These are phyloP conservation scores for Caenorhabditis sinica DNA, from an alignment of 2,888 invertebrate species.

Conservation along the genomic window DNA sequence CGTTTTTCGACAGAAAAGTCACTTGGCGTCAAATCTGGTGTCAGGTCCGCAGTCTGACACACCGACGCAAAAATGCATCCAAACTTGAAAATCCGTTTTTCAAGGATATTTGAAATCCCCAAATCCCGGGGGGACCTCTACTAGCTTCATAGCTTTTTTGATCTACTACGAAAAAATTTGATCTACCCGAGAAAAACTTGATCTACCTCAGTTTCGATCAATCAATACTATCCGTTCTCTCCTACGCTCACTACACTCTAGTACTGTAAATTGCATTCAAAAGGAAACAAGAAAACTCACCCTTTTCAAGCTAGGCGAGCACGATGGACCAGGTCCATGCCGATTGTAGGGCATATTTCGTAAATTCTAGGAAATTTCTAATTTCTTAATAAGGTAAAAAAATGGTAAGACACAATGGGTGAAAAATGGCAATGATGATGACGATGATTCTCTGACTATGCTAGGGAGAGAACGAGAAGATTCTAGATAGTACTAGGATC, in stretches of 20 bases:
- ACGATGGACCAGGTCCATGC: not conserved
- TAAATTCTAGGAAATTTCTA: not conserved
- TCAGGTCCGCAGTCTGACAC: too few relatives aligned
- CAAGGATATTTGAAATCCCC: too few relatives aligned
- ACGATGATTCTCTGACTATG: not conserved
- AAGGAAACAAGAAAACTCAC: constrained; percentile 1
- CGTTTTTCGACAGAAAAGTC: too few relatives aligned
- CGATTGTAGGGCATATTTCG: not conserved
- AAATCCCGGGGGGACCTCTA: too few relatives aligned
- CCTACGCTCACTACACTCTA: constrained; percentile 28
- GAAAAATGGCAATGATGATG: not conserved
- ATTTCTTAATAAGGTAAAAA: not conserved
- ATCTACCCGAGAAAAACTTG: too few relatives aligned
- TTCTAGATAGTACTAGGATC: not conserved
- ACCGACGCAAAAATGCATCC: too few relatives aligned
- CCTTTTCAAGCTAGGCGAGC: constrained; percentile 13
- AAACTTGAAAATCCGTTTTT: too few relatives aligned
- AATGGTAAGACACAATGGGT: not conserved
- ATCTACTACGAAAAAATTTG: too few relatives aligned
- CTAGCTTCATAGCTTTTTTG: too few relatives aligned
- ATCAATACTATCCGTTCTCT: too few relatives aligned
- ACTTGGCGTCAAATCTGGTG: too few relatives aligned
- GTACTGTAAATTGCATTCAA: not conserved
- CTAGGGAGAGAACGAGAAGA: not conserved
- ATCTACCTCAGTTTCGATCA: too few relatives aligned